Evolutionary conservation across 2,113 vertebrate species (phyloP).

Genomic region (Prolemur simus): DNA sequence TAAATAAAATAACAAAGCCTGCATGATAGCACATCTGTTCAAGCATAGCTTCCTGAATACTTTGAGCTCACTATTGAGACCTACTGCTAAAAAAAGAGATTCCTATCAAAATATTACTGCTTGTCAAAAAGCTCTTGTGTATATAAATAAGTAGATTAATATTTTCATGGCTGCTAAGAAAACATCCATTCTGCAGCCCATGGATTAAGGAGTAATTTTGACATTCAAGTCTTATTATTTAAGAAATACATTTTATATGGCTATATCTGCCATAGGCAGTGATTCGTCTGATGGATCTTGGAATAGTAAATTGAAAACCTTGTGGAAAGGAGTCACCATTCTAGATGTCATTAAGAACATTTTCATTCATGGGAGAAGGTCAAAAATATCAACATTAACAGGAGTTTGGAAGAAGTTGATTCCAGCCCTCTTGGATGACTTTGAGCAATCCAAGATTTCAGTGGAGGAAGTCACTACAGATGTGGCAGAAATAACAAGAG

Average conservation of each 20-base stretch:
- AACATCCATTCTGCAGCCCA: not conserved
- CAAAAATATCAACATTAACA: not conserved
- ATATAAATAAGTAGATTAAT: not conserved
- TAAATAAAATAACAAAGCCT: not conserved
- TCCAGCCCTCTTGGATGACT: not conserved
- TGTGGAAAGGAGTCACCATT: not conserved
- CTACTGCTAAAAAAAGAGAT: too few relatives aligned
- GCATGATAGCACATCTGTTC: not conserved
- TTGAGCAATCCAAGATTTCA: not conserved
- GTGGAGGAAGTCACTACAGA: not conserved
- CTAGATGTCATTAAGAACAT: not conserved
- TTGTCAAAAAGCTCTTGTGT: not conserved
- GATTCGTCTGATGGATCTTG: too few relatives aligned
- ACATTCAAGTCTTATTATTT: not conserved
- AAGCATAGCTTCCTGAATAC: not conserved
- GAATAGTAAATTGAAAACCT: too few relatives aligned
- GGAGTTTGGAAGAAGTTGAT: not conserved
- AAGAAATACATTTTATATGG: too few relatives aligned
- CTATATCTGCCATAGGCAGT: too few relatives aligned
- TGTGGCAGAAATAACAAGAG: not conserved
- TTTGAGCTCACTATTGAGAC: too few relatives aligned
- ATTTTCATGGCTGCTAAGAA: too few relatives aligned
- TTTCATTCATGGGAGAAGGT: not conserved
- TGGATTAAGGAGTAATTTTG: not conserved
- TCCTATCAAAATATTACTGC: too few relatives aligned